Evolutionary conservation across 2,113 vertebrate genomes (phyloP).

Genomic region (Galbula dea): DNA sequence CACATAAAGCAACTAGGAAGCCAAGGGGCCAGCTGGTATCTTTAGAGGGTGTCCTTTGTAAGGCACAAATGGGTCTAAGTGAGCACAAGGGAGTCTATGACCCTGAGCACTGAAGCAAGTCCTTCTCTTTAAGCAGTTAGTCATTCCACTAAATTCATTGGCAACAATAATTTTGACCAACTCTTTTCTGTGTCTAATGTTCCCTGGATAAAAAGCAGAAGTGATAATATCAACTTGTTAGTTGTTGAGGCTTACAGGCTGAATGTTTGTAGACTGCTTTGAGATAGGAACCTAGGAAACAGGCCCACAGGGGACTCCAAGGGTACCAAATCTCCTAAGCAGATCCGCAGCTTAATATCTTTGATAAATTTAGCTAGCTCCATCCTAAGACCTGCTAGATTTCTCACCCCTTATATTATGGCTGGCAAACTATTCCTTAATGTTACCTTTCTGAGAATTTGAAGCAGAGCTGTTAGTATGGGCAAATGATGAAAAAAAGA

Average conservation of each 20-base stretch:
- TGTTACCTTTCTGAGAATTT: constrained; percentile 20
- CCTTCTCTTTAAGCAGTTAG: neutral
- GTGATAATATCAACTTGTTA: constrained; percentile 28
- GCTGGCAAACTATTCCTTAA: neutral
- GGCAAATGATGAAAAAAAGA: neutral
- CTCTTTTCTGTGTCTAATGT: neutral
- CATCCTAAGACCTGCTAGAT: neutral
- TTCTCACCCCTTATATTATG: constrained; percentile 8
- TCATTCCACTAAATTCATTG: neutral
- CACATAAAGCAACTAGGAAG: neutral
- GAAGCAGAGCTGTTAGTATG: neutral
- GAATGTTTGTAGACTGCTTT: constrained; percentile 37
- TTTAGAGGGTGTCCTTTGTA: neutral
- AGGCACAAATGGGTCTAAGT: neutral
- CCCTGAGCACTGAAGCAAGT: neutral
- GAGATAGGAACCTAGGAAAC: constrained; percentile 46
- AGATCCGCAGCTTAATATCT: neutral
- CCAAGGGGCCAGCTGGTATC: neutral
- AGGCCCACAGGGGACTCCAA: constrained; percentile 11
- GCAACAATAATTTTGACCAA: constrained; percentile 23
- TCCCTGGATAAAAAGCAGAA: constrained; percentile 37
- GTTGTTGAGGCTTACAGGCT: constrained; percentile 40
- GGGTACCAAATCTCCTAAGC: constrained; percentile 2
- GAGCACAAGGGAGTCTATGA: neutral
- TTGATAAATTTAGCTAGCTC: neutral